Conservation (phyloP, 2,888 invertebrate species). For the Nudaria mundana region DNA sequence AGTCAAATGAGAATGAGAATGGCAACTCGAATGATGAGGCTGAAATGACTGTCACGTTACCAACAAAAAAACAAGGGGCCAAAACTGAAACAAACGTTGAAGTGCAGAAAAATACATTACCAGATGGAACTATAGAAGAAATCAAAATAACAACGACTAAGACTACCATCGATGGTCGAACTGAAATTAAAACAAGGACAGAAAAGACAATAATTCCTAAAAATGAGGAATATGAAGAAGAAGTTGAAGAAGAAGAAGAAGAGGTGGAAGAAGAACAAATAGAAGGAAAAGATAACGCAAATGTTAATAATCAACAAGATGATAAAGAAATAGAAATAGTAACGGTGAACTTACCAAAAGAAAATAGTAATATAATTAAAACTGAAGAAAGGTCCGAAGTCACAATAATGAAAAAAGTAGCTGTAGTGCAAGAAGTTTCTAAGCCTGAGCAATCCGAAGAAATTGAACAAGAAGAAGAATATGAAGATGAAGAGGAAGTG, state of each 20-base stretch:
- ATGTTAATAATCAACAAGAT: conserved; percentile 23
- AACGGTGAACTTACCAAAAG: conserved; percentile 24
- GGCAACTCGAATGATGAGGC: conserved; percentile 56
- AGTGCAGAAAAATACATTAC: conserved; percentile 58
- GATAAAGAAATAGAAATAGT: conserved; percentile 35
- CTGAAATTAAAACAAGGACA: conserved; percentile 66
- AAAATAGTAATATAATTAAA: conserved; percentile 51
- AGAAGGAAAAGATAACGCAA: conserved; percentile 31
- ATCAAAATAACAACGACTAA: conserved; percentile 69
- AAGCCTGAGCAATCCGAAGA: conserved; percentile 44
- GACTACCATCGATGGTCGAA: conserved; percentile 69
- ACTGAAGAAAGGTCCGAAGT: conserved; percentile 61
- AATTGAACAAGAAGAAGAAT: conserved; percentile 36
- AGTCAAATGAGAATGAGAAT: conserved; percentile 61
- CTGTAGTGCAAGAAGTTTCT: conserved; percentile 50
- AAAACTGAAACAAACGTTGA: conserved; percentile 73
- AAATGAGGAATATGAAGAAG: conserved; percentile 55
- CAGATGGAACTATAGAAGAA: conserved; percentile 68
- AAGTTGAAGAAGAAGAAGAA: conserved; percentile 49
- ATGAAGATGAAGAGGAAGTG: conserved; percentile 39
- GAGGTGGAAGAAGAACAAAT: conserved; percentile 29
- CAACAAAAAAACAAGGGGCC: conserved; percentile 62
- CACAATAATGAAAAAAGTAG: conserved; percentile 56
- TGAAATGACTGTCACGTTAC: conserved; percentile 61
- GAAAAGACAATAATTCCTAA: conserved; percentile 68